Conservation (phyloP, 2,113 vertebrate genomes). For the Myxocyprinus asiaticus region DNA sequence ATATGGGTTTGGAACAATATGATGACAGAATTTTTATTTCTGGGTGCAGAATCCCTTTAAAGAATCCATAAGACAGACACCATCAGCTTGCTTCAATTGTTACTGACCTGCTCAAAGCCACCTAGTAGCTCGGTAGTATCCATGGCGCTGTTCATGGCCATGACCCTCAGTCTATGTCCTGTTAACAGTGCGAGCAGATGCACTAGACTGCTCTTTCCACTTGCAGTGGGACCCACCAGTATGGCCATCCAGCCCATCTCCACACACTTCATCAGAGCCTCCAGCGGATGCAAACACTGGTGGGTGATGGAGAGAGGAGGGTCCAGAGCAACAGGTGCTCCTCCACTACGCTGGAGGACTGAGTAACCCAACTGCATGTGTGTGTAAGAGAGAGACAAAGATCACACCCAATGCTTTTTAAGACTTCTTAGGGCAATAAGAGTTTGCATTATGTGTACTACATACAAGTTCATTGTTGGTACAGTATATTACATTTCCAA, state of each 20-base stretch:
- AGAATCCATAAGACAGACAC: too few relatives aligned
- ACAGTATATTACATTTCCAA: background rate
- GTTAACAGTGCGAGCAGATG: conserved; percentile 90
- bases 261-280: conserved; percentile 94
- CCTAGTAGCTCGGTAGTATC: conserved; percentile 96
- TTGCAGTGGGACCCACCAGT: conserved; percentile 89
- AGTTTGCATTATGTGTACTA: background rate
- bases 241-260: conserved; percentile 98
- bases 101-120: conserved; percentile 87
- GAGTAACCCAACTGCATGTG: conserved; percentile 88
- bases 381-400: background rate
- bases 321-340: conserved; percentile 71
- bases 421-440: background rate
- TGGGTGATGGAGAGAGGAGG: conserved; percentile 86
- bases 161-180: conserved; percentile 85
- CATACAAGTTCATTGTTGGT: too few relatives aligned
- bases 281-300: conserved; percentile 84
- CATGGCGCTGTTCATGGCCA: conserved; percentile 97
- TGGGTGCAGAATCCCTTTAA: too few relatives aligned
- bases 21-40: too few relatives aligned
- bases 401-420: background rate
- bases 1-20: too few relatives aligned
- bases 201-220: conserved; percentile 91
- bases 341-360: conserved; percentile 83
- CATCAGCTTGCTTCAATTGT: too few relatives aligned